Base-by-base conservation (phyloP, 2,888 invertebrate species). In the Pollenia labialis region DNA sequence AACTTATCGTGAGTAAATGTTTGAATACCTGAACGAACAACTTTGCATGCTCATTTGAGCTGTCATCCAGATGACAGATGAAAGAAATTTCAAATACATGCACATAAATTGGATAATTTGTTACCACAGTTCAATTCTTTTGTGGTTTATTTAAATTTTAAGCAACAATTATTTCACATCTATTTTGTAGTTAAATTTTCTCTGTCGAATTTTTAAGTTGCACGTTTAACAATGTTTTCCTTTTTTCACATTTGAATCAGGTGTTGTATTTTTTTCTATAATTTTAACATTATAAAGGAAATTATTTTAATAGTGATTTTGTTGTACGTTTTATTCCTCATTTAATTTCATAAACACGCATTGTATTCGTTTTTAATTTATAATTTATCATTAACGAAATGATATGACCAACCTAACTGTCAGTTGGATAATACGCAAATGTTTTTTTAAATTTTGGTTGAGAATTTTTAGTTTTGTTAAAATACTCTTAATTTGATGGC, bases 61-160 rank as follows among this genome's bases (percentile, higher is more conserved):
- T 87, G 87, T 87, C 87, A 87, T 84, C 84, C 74, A 81, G 72
- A 84, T 87, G 87, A 84, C 87, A 87, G 87, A 87, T 84, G 87
- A 81, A 84, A 84, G 87, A 84, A 84, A 81, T 74, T 84, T 87
- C 68, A 74, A 86, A 84, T 81, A 66, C 76, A 76, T 76, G 80
- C 75, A 72, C 62, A 87, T 74, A 72, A 81, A 76, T 77, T 76
- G 81, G 68, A 81, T 86, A 82, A 86, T 86, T 83, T 81, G 81
- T 84, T 83, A 66, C 76, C 48, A 81, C 18, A 76, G 69, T 81
- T 84, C 84, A 72, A 81, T 81, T 74, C 83, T 84, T 84, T 84
- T 87, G 83, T 77, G 84, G 81, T 77, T 71, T 50, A 6, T 18
- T 58, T 68, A 10, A 58, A 44, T 58, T 85, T 69, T 71, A 42